phyloP scores from a whole-genome alignment of 2,113 vertebrate genomes.

The Psammodynastes pulverulentus region DNA sequence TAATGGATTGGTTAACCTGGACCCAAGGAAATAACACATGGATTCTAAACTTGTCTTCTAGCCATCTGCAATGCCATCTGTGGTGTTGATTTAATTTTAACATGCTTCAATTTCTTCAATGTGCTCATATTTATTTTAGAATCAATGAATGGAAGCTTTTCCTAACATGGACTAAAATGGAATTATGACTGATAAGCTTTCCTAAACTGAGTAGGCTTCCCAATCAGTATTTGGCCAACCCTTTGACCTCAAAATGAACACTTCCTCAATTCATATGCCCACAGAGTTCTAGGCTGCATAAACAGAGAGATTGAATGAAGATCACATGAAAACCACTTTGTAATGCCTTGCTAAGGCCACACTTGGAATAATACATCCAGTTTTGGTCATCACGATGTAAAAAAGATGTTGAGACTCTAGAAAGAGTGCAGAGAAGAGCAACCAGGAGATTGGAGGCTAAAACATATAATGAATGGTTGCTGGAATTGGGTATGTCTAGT shows the following conservation, averaged over 20 bases:
- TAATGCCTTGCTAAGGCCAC: too few relatives aligned
- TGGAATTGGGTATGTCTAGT: too few relatives aligned
- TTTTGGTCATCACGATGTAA: too few relatives aligned
- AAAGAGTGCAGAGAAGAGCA: too few relatives aligned
- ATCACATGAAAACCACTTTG: too few relatives aligned
- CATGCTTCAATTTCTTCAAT: background rate
- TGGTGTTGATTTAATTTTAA: background rate
- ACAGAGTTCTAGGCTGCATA: too few relatives aligned
- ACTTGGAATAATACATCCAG: too few relatives aligned
- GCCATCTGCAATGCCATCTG: slow-evolving; percentile 20
- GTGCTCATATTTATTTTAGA: slow-evolving; percentile 7
- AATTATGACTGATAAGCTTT: background rate
- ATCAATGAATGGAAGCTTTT: slow-evolving; percentile 1
- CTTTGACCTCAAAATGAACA: background rate
- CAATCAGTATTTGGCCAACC: background rate
- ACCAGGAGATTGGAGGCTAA: too few relatives aligned
- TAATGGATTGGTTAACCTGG: background rate
- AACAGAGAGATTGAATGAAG: too few relatives aligned
- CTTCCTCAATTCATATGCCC: too few relatives aligned
- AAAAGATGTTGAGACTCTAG: too few relatives aligned
- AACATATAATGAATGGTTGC: too few relatives aligned
- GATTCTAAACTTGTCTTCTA: background rate
- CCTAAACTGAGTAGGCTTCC: background rate
- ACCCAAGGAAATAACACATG: background rate
- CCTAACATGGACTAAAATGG: background rate